Percentiles rank a stretch among this genome's conserved stretches.
Conservation (phyloP, 1,140 invertebrate genomes). For the Sinella curviseta region DNA sequence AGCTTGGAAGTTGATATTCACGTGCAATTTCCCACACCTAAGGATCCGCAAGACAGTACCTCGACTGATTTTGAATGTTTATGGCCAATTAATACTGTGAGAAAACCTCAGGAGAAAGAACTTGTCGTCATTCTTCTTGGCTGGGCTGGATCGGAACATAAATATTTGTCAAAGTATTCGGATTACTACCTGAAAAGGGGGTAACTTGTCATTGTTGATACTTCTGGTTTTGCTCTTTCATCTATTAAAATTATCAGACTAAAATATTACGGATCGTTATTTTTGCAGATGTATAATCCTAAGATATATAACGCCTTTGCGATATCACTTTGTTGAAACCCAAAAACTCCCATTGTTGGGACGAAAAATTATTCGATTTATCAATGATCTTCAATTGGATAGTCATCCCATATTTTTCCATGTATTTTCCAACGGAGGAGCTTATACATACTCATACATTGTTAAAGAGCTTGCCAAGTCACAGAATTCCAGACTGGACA, state of each 20-base stretch:
- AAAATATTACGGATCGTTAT: conserved; percentile 26
- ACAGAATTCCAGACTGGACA: conserved; percentile 58
- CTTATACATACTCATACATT: conserved; percentile 68
- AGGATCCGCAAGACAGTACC: conserved; percentile 45
- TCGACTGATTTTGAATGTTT: conserved; percentile 44
- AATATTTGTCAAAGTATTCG: conserved; percentile 74
- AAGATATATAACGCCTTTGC: conserved; percentile 70
- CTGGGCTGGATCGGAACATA: conserved; percentile 76
- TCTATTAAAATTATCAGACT: too few relatives aligned
- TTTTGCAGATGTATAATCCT: conserved; percentile 69
- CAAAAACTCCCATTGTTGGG: conserved; percentile 65
- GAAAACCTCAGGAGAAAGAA: conserved; percentile 59
- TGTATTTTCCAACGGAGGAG: conserved; percentile 78
- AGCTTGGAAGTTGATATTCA: conserved; percentile 66
- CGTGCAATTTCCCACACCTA: conserved; percentile 63
- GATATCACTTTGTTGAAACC: conserved; percentile 66
- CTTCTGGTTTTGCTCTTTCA: not conserved
- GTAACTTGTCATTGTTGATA: conserved; percentile 56
- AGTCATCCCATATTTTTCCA: conserved; percentile 75
- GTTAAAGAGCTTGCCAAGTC: conserved; percentile 56
- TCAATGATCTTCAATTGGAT: conserved; percentile 67
- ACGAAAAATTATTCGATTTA: conserved; percentile 66
- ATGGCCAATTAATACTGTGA: conserved; percentile 30
- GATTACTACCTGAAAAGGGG: conserved; percentile 73
- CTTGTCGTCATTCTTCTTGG: conserved; percentile 74